These are phyloP conservation scores for Zaprionus kolodkinae DNA, from an alignment of 1,140 invertebrate genomes.

Conservation along the genomic window DNA sequence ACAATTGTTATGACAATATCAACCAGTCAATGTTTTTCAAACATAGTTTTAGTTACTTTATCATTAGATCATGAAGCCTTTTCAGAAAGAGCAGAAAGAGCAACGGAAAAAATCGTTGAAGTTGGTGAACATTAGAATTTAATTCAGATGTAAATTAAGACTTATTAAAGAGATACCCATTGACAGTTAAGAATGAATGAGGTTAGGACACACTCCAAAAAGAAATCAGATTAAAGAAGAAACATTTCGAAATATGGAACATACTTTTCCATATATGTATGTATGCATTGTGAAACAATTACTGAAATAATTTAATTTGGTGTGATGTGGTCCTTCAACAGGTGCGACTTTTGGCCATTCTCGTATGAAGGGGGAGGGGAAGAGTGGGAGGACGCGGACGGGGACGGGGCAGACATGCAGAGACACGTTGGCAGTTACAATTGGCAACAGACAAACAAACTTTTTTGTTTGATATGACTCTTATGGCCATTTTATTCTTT, in stretches of 20 bases:
- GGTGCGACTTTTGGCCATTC: slow-evolving; percentile 47
- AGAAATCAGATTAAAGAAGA: not conserved
- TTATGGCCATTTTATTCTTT: slow-evolving; percentile 69
- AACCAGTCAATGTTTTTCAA: too few relatives aligned
- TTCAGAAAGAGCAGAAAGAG: too few relatives aligned
- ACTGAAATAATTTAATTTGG: slow-evolving; percentile 3
- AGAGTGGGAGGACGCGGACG: too few relatives aligned
- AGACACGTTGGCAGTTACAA: slow-evolving; percentile 34
- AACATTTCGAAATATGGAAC: not conserved
- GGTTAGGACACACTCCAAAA: not conserved
- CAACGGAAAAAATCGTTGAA: too few relatives aligned
- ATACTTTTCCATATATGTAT: not conserved
- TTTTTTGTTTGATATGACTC: slow-evolving; percentile 67
- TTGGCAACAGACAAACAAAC: slow-evolving; percentile 58
- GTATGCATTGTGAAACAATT: slow-evolving; percentile 2
- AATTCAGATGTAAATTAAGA: too few relatives aligned
- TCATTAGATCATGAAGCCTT: too few relatives aligned
- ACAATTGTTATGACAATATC: too few relatives aligned
- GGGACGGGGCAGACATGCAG: not conserved
- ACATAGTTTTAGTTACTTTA: too few relatives aligned
- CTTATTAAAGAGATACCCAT: not conserved
- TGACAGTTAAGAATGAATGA: not conserved
- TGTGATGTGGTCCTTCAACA: slow-evolving; percentile 46
- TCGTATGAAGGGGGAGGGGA: not conserved
- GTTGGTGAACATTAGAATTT: too few relatives aligned